Conservation (phyloP, 2,888 invertebrate species). For the Drosophila anceps region DNA sequence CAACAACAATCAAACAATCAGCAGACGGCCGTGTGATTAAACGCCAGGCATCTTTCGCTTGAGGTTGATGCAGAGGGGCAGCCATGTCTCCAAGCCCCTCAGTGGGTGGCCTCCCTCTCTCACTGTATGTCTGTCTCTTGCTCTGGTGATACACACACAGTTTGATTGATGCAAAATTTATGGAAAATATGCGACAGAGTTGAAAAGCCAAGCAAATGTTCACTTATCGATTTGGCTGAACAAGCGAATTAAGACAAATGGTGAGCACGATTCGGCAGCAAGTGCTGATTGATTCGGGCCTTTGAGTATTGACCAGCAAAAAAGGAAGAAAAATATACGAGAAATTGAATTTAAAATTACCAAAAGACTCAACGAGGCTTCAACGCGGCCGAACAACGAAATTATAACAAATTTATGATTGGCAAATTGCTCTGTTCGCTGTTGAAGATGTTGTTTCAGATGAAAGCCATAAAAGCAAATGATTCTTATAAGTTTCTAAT, state of each 20-base stretch:
- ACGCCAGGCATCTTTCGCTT: slow-evolving; percentile 16
- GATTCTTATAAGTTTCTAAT: background rate
- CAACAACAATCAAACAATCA: slow-evolving; percentile 35
- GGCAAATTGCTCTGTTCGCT: slow-evolving; percentile 1
- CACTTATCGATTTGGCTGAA: slow-evolving; percentile 34
- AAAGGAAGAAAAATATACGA: background rate
- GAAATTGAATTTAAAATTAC: background rate
- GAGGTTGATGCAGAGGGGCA: slow-evolving; percentile 7
- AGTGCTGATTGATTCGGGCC: slow-evolving; percentile 2
- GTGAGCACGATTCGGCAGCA: slow-evolving; percentile 1
- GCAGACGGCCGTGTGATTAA: slow-evolving; percentile 39
- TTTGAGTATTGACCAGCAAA: background rate
- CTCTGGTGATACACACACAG: slow-evolving; percentile 2
- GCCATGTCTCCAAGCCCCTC: background rate
- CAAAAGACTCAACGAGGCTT: background rate
- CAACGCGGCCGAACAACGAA: background rate
- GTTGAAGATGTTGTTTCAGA: background rate
- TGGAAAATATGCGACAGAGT: slow-evolving; percentile 31
- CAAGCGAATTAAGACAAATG: slow-evolving; percentile 23
- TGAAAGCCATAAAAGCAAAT: slow-evolving; percentile 5
- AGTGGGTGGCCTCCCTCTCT: slow-evolving; percentile 11
- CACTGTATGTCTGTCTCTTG: background rate
- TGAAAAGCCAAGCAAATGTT: slow-evolving; percentile 37
- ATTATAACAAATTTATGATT: background rate
- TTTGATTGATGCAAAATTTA: slow-evolving; percentile 52